phyloP scores from a whole-genome alignment of 2,113 vertebrate genomes.

The Dascyllus trimaculatus region DNA sequence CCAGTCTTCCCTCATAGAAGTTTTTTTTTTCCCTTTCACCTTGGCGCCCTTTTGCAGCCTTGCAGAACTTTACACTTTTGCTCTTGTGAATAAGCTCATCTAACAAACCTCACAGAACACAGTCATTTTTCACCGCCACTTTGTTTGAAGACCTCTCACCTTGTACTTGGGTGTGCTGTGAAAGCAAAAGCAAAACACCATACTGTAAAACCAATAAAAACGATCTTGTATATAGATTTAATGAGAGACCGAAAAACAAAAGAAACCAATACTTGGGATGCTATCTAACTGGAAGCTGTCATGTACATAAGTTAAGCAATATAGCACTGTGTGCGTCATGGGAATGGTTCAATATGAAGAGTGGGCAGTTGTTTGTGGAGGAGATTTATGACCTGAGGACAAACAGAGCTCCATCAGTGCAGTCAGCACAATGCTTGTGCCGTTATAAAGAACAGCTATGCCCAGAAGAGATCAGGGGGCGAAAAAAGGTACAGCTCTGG shows the following conservation, averaged over 20 bases:
- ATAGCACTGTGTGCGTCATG: conserved; percentile 2
- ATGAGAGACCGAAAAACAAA: conserved; percentile 1
- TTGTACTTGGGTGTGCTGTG: conserved; percentile 23
- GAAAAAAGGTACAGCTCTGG: conserved; percentile 51
- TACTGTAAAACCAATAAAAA: conserved; percentile 16
- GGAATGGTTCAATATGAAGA: conserved; percentile 11
- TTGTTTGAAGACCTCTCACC: conserved; percentile 40
- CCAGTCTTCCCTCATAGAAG: not conserved
- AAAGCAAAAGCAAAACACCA: conserved; percentile 26
- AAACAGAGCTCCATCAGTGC: conserved; percentile 45
- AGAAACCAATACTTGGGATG: not conserved
- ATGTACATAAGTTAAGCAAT: not conserved
- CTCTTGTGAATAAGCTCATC: conserved; percentile 28
- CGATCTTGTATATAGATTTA: conserved; percentile 2
- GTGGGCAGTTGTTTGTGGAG: conserved; percentile 46
- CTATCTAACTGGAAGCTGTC: conserved; percentile 27
- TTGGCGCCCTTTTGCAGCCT: conserved; percentile 17
- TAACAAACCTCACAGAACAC: conserved; percentile 22
- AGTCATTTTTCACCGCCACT: conserved; percentile 45
- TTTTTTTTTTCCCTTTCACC: conserved; percentile 12
- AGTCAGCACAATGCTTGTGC: conserved; percentile 55
- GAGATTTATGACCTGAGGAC: conserved; percentile 58
- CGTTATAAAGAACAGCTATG: conserved; percentile 42
- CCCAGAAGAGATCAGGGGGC: conserved; percentile 51
- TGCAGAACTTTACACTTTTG: conserved; percentile 40